Base-by-base conservation (phyloP, 1,140 invertebrate genomes). In the Anadara kagoshimensis region DNA sequence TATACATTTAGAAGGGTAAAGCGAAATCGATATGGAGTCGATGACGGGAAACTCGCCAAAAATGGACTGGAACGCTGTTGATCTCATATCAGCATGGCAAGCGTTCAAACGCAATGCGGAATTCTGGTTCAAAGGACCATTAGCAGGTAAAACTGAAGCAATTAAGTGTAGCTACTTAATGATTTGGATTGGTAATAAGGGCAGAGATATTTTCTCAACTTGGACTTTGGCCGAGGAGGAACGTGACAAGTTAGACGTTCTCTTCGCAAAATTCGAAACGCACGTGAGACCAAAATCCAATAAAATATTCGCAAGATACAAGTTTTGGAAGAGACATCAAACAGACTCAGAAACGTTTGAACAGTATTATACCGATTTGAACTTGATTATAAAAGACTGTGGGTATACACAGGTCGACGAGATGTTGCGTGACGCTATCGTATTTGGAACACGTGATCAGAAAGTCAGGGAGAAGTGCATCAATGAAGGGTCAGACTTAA, bases 301-400 rank as follows among this genome's bases (percentile, higher is more conserved):
- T 45, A 56, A 20, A 0, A 68, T 74, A 18, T 69, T 62, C 45
- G 68, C 57, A 44, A 57, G 72, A 41, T 75, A 73, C 66, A 75
- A 69, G 22, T 78, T 69, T 24, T 51, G 58, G n/a, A 59, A 8
- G n/a, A 62, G 44, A 56, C 45, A 26, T 36, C 72, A 78, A 36
- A 29, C 11, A 26, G 53, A 58, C 11, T 22, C 7, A 49, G 77
- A 78, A 62, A 58, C 62, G 14, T 72, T 75, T 61, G 69, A 78
- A 22, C 65, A 75, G 43, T 78, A 73, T 62, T 69, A 75, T 4
- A 73, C 73, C 1, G 73, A 78, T 36, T 41, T 78, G 12, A 61
- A 75, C 59, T 44, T 68, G 14, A 24, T 72, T 41, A 56, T 73
- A 18, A 75, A 59, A 49, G 69, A 72, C 47, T 78, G 69, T 66